Conservation (phyloP, 2,797 vertebrate species). For the Aulostomus chinensis region DNA sequence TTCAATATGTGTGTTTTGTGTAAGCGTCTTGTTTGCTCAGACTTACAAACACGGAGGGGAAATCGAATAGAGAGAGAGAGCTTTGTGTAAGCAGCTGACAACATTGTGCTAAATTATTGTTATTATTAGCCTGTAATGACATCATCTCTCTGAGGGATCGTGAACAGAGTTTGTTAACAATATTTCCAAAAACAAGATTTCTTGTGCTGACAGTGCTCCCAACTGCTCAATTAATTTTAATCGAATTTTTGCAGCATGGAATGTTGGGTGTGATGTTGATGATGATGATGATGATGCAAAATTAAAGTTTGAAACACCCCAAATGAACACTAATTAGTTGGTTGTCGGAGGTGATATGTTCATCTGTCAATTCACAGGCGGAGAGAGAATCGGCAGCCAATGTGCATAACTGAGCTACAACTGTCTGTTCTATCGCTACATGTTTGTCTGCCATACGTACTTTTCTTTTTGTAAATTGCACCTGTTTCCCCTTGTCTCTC, state of each 20-base stretch:
- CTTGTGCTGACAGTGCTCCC: slow-evolving; percentile 52
- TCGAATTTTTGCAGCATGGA: slow-evolving; percentile 75
- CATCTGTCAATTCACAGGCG: slow-evolving; percentile 61
- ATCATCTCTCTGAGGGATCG: slow-evolving; percentile 52
- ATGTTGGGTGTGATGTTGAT: slow-evolving; percentile 20
- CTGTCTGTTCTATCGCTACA: slow-evolving; percentile 35
- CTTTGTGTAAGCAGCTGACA: slow-evolving; percentile 17
- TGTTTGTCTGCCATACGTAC: slow-evolving; percentile 27
- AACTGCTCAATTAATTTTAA: slow-evolving; percentile 68
- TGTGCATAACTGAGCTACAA: slow-evolving; percentile 67
- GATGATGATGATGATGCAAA: slow-evolving; percentile 46
- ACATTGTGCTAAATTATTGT: slow-evolving; percentile 52
- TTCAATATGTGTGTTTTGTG: slow-evolving; percentile 17
- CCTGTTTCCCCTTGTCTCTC: background rate
- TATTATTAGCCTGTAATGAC: slow-evolving; percentile 67
- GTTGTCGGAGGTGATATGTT: slow-evolving; percentile 48
- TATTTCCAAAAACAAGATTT: slow-evolving; percentile 41
- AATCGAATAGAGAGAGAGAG: slow-evolving; percentile 22
- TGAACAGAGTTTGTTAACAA: slow-evolving; percentile 37
- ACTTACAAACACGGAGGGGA: slow-evolving; percentile 14
- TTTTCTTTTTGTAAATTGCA: background rate
- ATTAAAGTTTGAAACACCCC: slow-evolving; percentile 58
- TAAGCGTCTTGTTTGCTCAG: slow-evolving; percentile 20
- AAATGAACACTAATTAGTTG: slow-evolving; percentile 71
- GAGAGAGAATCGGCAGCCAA: slow-evolving; percentile 56